These are phyloP conservation scores for Novumbra hubbsi DNA, from an alignment of 2,797 vertebrate genomes.

Conservation along the genomic window DNA sequence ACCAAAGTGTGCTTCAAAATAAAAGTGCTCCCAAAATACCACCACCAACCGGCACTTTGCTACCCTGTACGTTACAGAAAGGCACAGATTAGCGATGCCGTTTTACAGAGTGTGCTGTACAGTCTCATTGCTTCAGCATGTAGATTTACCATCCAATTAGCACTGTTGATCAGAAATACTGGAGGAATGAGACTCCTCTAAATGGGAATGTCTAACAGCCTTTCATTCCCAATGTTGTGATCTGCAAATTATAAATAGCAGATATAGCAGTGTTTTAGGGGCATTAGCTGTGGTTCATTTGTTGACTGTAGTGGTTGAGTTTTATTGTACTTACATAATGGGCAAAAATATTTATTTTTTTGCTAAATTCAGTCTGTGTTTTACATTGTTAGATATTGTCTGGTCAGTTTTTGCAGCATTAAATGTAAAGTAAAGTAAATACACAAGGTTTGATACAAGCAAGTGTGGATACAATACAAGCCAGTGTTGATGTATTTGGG, in stretches of 20 bases:
- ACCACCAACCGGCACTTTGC: too few relatives aligned
- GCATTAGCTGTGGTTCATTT: background rate
- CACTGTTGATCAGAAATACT: background rate
- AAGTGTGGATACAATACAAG: too few relatives aligned
- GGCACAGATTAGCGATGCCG: background rate
- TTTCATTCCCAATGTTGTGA: background rate
- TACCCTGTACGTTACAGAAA: too few relatives aligned
- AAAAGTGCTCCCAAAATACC: too few relatives aligned
- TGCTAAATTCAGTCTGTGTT: too few relatives aligned
- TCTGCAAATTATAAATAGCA: background rate
- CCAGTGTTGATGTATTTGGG: too few relatives aligned
- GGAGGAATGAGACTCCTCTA: background rate
- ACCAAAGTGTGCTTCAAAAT: too few relatives aligned
- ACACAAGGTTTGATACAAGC: too few relatives aligned
- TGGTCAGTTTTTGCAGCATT: background rate
- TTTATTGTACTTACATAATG: background rate
- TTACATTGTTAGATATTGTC: too few relatives aligned
- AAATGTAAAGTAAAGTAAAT: constrained; percentile 20
- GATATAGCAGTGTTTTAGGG: background rate
- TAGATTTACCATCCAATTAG: background rate
- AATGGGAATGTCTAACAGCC: background rate
- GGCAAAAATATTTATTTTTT: too few relatives aligned
- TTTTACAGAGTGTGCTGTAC: background rate
- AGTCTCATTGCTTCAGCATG: too few relatives aligned
- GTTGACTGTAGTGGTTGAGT: background rate